A percentile compares a stretch with the other conserved stretches of the same genome.
Conservation (phyloP, 1,140 invertebrate genomes). For the Aethina tumida region DNA sequence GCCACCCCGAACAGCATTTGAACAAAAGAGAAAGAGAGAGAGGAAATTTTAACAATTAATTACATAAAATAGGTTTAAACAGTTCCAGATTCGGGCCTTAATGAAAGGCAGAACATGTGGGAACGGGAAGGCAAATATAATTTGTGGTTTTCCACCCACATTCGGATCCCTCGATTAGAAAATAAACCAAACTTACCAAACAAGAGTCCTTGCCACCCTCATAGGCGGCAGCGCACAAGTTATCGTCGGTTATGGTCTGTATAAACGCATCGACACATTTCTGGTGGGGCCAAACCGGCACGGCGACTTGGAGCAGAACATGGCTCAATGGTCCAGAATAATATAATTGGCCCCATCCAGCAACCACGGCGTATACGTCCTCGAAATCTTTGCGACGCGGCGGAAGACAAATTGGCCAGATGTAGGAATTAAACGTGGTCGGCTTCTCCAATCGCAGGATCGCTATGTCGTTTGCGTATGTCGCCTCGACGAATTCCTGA, state of each 20-base stretch:
- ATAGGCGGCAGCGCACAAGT: slow-evolving; percentile 60
- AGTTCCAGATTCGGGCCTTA: too few relatives aligned
- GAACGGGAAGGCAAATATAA: too few relatives aligned
- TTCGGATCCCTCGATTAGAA: too few relatives aligned
- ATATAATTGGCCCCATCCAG: slow-evolving; percentile 60
- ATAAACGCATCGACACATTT: slow-evolving; percentile 55
- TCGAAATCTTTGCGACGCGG: slow-evolving; percentile 48
- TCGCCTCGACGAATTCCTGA: slow-evolving; percentile 48
- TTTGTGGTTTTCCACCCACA: too few relatives aligned
- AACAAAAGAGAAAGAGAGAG: too few relatives aligned
- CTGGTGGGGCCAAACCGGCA: slow-evolving; percentile 72
- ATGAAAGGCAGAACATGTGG: too few relatives aligned
- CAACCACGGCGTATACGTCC: slow-evolving; percentile 57
- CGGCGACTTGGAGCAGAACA: slow-evolving; percentile 61
- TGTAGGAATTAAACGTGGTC: slow-evolving; percentile 63
- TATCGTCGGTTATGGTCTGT: slow-evolving; percentile 51
- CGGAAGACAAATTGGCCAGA: slow-evolving; percentile 78
- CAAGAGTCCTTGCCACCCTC: slow-evolving; percentile 69
- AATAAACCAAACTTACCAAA: slow-evolving; percentile 44
- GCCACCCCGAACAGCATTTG: too few relatives aligned
- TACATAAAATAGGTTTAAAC: too few relatives aligned
- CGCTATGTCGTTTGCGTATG: slow-evolving; percentile 71
- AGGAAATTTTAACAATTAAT: too few relatives aligned
- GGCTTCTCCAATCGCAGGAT: slow-evolving; percentile 60
- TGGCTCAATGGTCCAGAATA: slow-evolving; percentile 58